phyloP scores from a whole-genome alignment of 1,140 invertebrate genomes.

The Leptopilina boulardi region DNA sequence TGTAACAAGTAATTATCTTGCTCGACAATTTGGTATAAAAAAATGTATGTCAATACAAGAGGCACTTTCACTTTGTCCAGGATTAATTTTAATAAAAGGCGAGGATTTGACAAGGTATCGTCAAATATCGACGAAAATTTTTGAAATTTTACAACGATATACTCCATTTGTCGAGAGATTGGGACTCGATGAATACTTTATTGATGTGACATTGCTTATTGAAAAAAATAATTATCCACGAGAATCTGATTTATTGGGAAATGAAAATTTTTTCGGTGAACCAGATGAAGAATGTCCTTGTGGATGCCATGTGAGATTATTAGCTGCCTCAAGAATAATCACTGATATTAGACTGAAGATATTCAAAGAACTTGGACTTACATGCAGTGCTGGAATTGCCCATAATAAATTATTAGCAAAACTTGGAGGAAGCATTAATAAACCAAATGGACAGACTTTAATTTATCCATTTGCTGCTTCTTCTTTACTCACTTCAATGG shows the following conservation, averaged over 20 bases:
- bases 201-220: slow-evolving; percentile 84
- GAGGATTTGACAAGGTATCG: slow-evolving; percentile 87
- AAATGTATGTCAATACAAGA: slow-evolving; percentile 86
- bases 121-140: slow-evolving; percentile 82
- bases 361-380: slow-evolving; percentile 81
- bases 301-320: slow-evolving; percentile 82
- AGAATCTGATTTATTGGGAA: slow-evolving; percentile 53
- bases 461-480: slow-evolving; percentile 82
- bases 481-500: slow-evolving; percentile 80
- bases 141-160: slow-evolving; percentile 81
- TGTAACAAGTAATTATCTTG: slow-evolving; percentile 88
- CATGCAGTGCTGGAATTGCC: slow-evolving; percentile 87
- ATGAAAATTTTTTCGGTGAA: slow-evolving; percentile 78
- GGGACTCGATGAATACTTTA: slow-evolving; percentile 88
- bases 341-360: slow-evolving; percentile 83
- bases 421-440: slow-evolving; percentile 83
- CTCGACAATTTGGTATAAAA: slow-evolving; percentile 82
- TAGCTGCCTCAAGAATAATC: slow-evolving; percentile 82
- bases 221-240: slow-evolving; percentile 66
- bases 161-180: slow-evolving; percentile 84
- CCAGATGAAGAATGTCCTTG: slow-evolving; percentile 80
- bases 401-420: slow-evolving; percentile 91
- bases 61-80: slow-evolving; percentile 81
- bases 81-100: slow-evolving; percentile 83
- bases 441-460: slow-evolving; percentile 88